A percentile compares a stretch with the other conserved stretches of the same genome.
phyloP scores from a whole-genome alignment of 1,140 invertebrate species.

The Aleiodes sp. region DNA sequence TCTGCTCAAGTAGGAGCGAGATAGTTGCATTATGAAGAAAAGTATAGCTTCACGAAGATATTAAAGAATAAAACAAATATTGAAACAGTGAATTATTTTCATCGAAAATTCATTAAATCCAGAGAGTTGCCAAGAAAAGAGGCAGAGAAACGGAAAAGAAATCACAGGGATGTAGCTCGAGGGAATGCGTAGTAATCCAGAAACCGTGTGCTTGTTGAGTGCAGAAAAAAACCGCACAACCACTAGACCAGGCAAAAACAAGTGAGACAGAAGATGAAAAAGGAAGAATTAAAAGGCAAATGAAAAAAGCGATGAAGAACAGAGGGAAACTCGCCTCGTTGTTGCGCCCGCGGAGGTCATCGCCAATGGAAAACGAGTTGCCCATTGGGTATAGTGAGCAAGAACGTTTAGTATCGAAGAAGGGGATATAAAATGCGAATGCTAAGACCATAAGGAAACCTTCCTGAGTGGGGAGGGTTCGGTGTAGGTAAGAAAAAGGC shows the following conservation, averaged over 20 bases:
- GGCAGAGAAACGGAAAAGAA: not conserved
- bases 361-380: slow-evolving; percentile 12
- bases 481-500: slow-evolving; percentile 38
- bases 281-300: not conserved
- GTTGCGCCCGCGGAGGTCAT: slow-evolving; percentile 6
- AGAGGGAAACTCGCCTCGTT: slow-evolving; percentile 13
- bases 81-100: not conserved
- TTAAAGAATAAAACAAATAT: not conserved
- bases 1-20: too few species aligned
- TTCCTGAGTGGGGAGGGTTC: slow-evolving; percentile 33
- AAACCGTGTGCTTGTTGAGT: not conserved
- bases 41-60: not conserved
- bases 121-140: not conserved
- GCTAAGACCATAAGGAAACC: slow-evolving; percentile 26
- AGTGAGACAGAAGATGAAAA: not conserved
- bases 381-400: not conserved
- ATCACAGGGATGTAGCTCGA: not conserved
- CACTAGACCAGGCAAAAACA: not conserved
- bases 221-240: not conserved
- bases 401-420: slow-evolving; percentile 37
- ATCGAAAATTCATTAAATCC: slow-evolving; percentile 11
- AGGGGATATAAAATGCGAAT: not conserved
- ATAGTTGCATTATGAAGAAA: not conserved
- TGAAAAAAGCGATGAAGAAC: not conserved
- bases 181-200: not conserved